Evolutionary conservation across 2,113 vertebrate genomes (phyloP), one percentile per base, ranked within the genome.

Genomic region (Myotis lucifugus): DNA sequence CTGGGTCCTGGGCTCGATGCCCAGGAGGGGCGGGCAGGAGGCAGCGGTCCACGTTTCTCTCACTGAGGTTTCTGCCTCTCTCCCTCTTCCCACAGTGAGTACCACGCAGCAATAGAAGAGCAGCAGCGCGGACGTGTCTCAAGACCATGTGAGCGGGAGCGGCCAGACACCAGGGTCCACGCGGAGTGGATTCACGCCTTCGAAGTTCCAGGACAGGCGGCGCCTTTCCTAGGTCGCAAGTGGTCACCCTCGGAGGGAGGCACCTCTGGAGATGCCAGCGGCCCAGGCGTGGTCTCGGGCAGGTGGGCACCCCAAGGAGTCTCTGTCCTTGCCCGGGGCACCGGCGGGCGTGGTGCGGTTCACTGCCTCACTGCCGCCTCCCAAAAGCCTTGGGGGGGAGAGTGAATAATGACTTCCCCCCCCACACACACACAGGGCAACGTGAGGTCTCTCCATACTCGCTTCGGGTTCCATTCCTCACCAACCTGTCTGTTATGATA

Each of bases 401-500:
- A 93, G 14, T 1, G 18, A 85, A 8, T 46, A 46, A 46, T 6
- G 46, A 46, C 46, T 1, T 10, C 46, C 46, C 46, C 46, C 46
- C 9, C 46, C 42, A 42, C 42, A 42, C 42, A 42, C 42, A 42
- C 42, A 42, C 42, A 46, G 46, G 9, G 46, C 46, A 46, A 46
- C 8, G 1, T 1, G 46, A 46, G 25, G 23, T 40, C 85, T 70
- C 42, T 23, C 77, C 59, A n/a, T 6, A 17, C 42, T 7, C 4
- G 40, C 2, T 52, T 17, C 11, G n/a, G 21, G 18, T 50, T 64
- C 18, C 29, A 0, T 23, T 52, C 40, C 48, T 70, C 4, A 37
- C 18, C 23, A 1, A 10, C 1, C 0, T 2, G 0, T 21, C 42
- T 46, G 9, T 4, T 11, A 8, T 0, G 19, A 19, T 0, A 0